phyloP scores from a whole-genome alignment of 2,113 vertebrate genomes.

The Bos taurus region ARS-UCD2.0 NC_037329.1:102808001-102808500 shows the following conservation, averaged over 20 bases:
- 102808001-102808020: neutral
- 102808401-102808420: neutral
- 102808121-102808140: neutral
- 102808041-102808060: neutral
- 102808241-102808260: neutral
- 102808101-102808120: neutral
- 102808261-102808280: neutral
- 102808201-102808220: neutral
- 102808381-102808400: neutral
- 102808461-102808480: neutral
- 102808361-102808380: neutral
- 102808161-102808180: neutral
- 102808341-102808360: neutral
- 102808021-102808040: neutral
- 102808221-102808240: neutral
- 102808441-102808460: neutral
- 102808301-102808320: neutral
- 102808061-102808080: fast-evolving
- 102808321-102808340: neutral
- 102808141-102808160: neutral
- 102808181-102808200: neutral
- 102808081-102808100: neutral
- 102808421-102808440: neutral
- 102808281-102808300: neutral
- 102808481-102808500: neutral